Evolutionary conservation across 2,113 vertebrate species (phyloP).

Genomic region (Xiphophorus hellerii): DNA sequence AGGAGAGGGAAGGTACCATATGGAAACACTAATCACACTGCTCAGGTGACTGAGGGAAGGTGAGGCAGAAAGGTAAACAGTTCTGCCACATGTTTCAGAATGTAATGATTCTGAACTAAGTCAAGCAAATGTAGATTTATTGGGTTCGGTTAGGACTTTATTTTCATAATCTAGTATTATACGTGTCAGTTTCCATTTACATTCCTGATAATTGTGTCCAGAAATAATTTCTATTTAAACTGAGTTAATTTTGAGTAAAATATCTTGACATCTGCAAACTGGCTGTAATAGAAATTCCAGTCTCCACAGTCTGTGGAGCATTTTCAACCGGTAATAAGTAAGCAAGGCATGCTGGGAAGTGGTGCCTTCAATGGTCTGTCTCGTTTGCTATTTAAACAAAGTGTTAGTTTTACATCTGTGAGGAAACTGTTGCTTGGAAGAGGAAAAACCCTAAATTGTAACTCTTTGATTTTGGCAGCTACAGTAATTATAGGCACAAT

Average conservation of each 20-base stretch:
- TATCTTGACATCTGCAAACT: background rate
- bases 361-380: background rate
- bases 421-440: background rate
- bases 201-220: background rate
- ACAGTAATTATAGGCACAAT: background rate
- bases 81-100: conserved; percentile 27
- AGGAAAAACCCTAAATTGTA: background rate
- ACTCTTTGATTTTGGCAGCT: background rate
- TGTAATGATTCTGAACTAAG: background rate
- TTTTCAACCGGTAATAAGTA: background rate
- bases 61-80: conserved; percentile 59
- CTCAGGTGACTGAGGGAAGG: conserved; percentile 58
- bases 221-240: background rate
- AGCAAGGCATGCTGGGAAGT: background rate
- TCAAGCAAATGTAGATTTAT: background rate
- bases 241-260: background rate
- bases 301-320: background rate
- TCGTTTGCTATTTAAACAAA: background rate
- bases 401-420: background rate
- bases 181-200: background rate
- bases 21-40: conserved; percentile 62
- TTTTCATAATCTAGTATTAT: background rate
- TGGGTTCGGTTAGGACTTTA: background rate
- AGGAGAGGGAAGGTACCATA: conserved; percentile 51
- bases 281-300: background rate